Conservation (phyloP, 2,888 invertebrate species). For the Microctonus brassicae region DNA sequence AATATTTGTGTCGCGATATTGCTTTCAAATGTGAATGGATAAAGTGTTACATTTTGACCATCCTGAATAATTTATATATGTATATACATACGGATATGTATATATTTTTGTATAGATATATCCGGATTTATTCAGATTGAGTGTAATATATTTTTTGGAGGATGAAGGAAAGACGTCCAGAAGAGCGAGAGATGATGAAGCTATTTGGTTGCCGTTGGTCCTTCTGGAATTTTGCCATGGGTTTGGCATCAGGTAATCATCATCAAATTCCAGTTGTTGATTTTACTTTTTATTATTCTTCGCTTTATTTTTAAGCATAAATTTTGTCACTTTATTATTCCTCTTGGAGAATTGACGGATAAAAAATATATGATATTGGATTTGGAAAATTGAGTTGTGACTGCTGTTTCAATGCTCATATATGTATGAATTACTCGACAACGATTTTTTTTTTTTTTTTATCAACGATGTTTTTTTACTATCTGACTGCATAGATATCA, state of each 20-base stretch:
- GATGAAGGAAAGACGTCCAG: conserved; percentile 70
- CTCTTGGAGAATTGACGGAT: not conserved
- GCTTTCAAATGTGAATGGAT: conserved; percentile 44
- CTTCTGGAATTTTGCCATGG: conserved; percentile 71
- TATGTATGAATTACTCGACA: not conserved
- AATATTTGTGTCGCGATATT: not conserved
- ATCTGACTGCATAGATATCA: not conserved
- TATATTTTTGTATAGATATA: too few species aligned
- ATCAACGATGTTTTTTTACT: not conserved
- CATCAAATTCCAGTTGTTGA: not conserved
- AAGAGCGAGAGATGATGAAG: conserved; percentile 72
- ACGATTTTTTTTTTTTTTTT: too few species aligned
- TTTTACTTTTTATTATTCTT: not conserved
- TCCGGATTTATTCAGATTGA: too few species aligned
- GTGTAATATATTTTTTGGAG: conserved; percentile 57
- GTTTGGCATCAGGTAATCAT: conserved; percentile 45
- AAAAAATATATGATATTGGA: not conserved
- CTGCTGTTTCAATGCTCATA: not conserved
- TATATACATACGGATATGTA: not conserved
- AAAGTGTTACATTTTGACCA: conserved; percentile 56
- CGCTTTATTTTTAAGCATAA: not conserved
- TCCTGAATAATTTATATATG: conserved; percentile 41
- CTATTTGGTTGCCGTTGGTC: conserved; percentile 72
- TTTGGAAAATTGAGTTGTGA: not conserved
- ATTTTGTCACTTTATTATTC: not conserved